Conservation (phyloP, 2,888 invertebrate species). For the Augochlorella aurata region DNA sequence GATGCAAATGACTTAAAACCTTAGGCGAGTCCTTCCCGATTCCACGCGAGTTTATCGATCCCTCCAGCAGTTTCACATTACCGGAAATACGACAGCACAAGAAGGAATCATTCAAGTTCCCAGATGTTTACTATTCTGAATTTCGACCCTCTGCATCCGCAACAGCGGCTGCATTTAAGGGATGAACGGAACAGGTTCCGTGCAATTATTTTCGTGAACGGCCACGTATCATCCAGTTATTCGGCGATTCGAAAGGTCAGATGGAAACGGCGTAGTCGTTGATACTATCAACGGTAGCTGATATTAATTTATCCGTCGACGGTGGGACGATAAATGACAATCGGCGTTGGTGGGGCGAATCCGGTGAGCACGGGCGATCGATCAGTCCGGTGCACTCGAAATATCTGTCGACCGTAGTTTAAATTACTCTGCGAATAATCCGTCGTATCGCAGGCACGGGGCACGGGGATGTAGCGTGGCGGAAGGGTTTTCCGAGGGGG, state of each 20-base stretch:
- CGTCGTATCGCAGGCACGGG: constrained; percentile 32
- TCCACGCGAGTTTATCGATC: too few species aligned
- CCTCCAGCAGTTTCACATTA: too few species aligned
- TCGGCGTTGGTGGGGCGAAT: constrained; percentile 19
- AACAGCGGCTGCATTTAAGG: too few species aligned
- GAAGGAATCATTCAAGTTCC: too few species aligned
- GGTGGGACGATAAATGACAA: constrained; percentile 46
- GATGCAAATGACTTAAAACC: too few species aligned
- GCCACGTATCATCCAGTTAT: background rate
- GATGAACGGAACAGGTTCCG: too few species aligned
- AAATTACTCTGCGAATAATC: constrained; percentile 61
- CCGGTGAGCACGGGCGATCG: constrained; percentile 39
- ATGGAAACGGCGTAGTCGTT: background rate
- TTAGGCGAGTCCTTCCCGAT: too few species aligned
- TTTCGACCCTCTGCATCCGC: too few species aligned
- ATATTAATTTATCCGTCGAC: constrained; percentile 44
- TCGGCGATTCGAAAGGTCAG: background rate
- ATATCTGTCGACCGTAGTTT: constrained; percentile 58
- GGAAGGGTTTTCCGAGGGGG: constrained; percentile 12
- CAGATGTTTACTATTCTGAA: too few species aligned
- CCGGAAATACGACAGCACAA: too few species aligned
- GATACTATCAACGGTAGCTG: constrained; percentile 24
- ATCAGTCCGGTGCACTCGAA: constrained; percentile 38
- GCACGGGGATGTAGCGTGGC: background rate
- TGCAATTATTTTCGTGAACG: too few species aligned